Evolutionary conservation across 2,797 vertebrate species (phyloP), one percentile per base, ranked within the genome.

Genomic region (Podargus strigoides): DNA sequence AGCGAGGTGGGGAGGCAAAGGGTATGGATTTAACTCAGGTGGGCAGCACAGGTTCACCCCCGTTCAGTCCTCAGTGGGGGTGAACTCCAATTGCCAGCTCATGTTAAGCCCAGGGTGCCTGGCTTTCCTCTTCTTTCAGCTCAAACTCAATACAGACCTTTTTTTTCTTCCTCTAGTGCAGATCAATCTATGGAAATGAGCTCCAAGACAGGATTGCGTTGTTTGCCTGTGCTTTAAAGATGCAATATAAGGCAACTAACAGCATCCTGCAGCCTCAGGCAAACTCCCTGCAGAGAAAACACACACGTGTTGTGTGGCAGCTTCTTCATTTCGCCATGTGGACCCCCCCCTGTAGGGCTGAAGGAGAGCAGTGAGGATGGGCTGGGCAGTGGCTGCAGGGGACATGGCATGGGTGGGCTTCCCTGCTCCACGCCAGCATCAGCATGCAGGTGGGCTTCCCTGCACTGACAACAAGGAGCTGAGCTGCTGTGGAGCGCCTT

Each of bases 151-250:
- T 1, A 0, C 34, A 72, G 76, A n/a, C 14, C 47, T 12, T 19
- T 46, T 22, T 42, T 41, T 50, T 18, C 24, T 44, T 72, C 55
- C 44, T 67, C 83, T 12, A 10, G 16, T 7, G 3, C 6, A 85
- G 94, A 85, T 85, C 70, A 85, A 58, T 80, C 84, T 80, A 70
- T 53, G 68, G 89, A 92, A 96, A 91, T 36, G 55, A 93, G 87
- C 85, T 80, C 56, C 42, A 64, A 68, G 73, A 41, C 10, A 3
- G 27, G 47, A 42, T 17, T 7, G 17, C 15, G 3, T 46, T 53
- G 69, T 58, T 93, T 50, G 55, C 52, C 1, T 69, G 14, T 5
- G 66, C 68, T 88, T 67, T 39, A 58, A 53, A 77, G 73, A 34
- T 18, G 66, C 73, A 42, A 41, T 64, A 80, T 24, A 55, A 92